Percentiles rank a stretch among this genome's conserved stretches.
phyloP scores from a whole-genome alignment of 2,888 invertebrate species.

The Coelinius sp. region DNA sequence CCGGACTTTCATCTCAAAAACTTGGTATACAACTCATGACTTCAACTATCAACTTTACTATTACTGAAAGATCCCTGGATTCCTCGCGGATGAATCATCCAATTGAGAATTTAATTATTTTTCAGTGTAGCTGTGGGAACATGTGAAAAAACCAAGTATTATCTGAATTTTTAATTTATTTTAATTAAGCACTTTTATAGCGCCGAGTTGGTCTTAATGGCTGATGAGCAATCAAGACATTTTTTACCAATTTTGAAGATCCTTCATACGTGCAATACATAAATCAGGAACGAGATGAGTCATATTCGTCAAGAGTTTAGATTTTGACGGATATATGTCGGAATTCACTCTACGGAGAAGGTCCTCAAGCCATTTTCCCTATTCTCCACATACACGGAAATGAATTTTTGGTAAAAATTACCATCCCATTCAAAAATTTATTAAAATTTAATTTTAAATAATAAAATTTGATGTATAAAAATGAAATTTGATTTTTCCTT shows the following conservation, averaged over 20 bases:
- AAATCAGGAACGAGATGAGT: too few relatives aligned
- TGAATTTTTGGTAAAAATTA: too few relatives aligned
- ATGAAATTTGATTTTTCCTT: too few relatives aligned
- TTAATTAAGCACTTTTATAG: neutral
- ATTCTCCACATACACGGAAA: too few relatives aligned
- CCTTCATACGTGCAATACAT: too few relatives aligned
- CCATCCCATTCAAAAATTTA: too few relatives aligned
- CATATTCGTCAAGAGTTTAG: too few relatives aligned
- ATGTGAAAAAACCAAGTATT: neutral
- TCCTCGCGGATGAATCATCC: neutral
- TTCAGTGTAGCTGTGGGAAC: neutral
- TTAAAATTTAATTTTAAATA: too few relatives aligned
- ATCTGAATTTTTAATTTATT: neutral
- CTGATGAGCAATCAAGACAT: neutral
- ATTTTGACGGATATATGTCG: too few relatives aligned
- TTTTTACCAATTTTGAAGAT: neutral
- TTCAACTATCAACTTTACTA: neutral
- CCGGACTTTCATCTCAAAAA: conserved; percentile 13
- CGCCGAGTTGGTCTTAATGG: neutral
- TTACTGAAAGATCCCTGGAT: conserved; percentile 1
- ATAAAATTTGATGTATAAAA: too few relatives aligned
- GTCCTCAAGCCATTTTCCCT: too few relatives aligned
- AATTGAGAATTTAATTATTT: conserved; percentile 12
- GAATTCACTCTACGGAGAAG: too few relatives aligned
- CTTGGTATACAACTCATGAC: neutral